Percentiles rank a stretch among this genome's conserved stretches.
phyloP scores from a whole-genome alignment of 2,888 invertebrate genomes.

The Acleris cristana region DNA sequence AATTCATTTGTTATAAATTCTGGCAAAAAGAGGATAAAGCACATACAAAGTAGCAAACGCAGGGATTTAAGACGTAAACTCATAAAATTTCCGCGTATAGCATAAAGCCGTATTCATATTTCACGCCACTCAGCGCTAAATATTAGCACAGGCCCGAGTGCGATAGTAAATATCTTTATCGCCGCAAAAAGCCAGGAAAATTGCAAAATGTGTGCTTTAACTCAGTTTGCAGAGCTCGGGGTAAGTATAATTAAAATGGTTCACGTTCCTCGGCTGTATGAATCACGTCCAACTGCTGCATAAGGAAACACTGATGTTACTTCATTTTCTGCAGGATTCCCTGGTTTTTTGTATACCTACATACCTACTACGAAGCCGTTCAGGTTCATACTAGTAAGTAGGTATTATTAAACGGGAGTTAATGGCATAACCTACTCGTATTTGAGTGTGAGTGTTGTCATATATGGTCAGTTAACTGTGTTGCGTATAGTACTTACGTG shows the following conservation, averaged over 20 bases:
- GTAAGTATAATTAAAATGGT: constrained; percentile 4
- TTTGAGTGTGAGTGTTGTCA: too few species aligned
- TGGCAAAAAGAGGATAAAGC: background rate
- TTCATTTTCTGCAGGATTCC: background rate
- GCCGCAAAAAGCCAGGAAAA: constrained; percentile 17
- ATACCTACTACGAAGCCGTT: too few species aligned
- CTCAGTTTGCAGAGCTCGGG: constrained; percentile 1
- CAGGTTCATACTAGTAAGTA: too few species aligned
- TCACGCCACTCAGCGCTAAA: constrained; percentile 30
- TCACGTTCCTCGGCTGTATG: background rate
- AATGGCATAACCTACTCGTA: too few species aligned
- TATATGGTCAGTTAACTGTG: too few species aligned
- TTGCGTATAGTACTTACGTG: too few species aligned
- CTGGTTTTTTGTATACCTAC: too few species aligned
- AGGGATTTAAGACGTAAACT: constrained; percentile 32
- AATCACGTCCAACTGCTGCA: background rate
- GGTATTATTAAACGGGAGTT: too few species aligned
- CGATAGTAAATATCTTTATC: constrained; percentile 35
- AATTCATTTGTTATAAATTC: background rate
- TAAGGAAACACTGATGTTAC: background rate
- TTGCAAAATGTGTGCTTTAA: constrained; percentile 5
- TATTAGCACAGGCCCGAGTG: constrained; percentile 26
- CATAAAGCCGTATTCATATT: constrained; percentile 29
- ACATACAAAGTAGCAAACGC: constrained; percentile 14
- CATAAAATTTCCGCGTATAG: constrained; percentile 26